Evolutionary conservation across 1,140 invertebrate genomes (phyloP).

Genomic region (Diorhabda elongata): DNA sequence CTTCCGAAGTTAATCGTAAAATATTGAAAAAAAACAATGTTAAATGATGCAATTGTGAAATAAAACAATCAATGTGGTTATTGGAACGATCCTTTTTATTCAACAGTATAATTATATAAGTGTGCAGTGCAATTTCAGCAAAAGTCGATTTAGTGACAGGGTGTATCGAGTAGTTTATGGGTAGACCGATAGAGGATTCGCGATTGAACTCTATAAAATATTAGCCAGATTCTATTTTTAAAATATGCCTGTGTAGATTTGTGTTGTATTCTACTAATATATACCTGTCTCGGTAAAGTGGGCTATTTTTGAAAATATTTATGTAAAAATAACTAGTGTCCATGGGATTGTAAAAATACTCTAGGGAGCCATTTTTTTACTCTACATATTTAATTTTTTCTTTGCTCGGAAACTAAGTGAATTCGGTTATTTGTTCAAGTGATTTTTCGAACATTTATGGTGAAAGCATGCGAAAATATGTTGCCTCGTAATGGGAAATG

Average conservation of each 20-base stretch:
- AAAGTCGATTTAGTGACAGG: conserved; percentile 42
- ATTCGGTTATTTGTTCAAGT: conserved; percentile 8
- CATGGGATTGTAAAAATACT: conserved; percentile 33
- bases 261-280: conserved; percentile 41
- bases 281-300: conserved; percentile 39
- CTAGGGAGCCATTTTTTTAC: conserved; percentile 44
- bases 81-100: conserved; percentile 9
- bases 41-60: conserved; percentile 7
- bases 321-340: conserved; percentile 45
- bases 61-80: conserved; percentile 7
- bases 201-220: conserved; percentile 39
- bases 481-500: conserved; percentile 4
- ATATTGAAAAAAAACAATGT: conserved; percentile 11
- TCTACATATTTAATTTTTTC: conserved; percentile 27
- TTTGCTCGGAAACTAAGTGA: conserved; percentile 10
- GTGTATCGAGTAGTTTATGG: conserved; percentile 46
- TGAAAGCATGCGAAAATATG: conserved; percentile 5
- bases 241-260: conserved; percentile 33
- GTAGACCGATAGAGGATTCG: conserved; percentile 41
- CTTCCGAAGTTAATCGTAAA: conserved; percentile 14
- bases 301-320: conserved; percentile 44
- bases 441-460: not conserved
- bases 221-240: conserved; percentile 43
- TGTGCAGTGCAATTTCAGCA: conserved; percentile 15
- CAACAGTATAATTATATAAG: conserved; percentile 14